Evolutionary conservation across 2,113 vertebrate genomes (phyloP).

Genomic region (Ictidomys tridecemlineatus): DNA sequence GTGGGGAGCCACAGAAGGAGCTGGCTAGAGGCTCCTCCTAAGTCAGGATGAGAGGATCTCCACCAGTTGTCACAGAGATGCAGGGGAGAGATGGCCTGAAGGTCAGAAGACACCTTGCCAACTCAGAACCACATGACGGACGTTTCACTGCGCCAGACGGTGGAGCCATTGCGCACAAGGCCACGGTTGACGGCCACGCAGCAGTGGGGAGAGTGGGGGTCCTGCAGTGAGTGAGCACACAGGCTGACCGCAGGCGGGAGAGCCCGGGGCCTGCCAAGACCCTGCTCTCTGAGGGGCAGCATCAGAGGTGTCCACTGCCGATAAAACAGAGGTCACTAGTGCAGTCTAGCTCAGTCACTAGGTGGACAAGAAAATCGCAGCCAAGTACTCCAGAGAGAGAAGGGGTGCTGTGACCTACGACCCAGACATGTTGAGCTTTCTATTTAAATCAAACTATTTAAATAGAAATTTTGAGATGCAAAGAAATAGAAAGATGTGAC

Average conservation of each 20-base stretch:
- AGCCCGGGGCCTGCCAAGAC: neutral
- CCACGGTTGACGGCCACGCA: too few relatives aligned
- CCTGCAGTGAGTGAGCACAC: fast-evolving
- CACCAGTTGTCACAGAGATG: neutral
- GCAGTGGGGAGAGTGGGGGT: neutral
- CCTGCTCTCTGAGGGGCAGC: neutral
- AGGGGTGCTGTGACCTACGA: too few relatives aligned
- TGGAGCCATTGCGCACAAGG: neutral
- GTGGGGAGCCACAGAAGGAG: neutral
- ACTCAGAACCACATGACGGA: neutral
- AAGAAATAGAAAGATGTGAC: neutral
- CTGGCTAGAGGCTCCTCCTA: too few relatives aligned
- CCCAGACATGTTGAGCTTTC: too few relatives aligned
- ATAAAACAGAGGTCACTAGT: neutral
- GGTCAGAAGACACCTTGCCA: neutral
- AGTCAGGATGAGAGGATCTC: neutral
- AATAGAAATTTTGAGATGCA: neutral
- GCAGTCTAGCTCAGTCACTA: neutral
- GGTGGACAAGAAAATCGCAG: neutral
- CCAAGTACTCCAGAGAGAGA: neutral
- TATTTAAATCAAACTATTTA: neutral
- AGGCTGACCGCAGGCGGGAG: too few relatives aligned
- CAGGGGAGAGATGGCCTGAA: fast-evolving
- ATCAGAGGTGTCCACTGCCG: too few relatives aligned
- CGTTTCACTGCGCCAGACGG: neutral